Evolutionary conservation across 2,888 invertebrate genomes (phyloP).

Genomic region (Lasioglossum leucozonium): DNA sequence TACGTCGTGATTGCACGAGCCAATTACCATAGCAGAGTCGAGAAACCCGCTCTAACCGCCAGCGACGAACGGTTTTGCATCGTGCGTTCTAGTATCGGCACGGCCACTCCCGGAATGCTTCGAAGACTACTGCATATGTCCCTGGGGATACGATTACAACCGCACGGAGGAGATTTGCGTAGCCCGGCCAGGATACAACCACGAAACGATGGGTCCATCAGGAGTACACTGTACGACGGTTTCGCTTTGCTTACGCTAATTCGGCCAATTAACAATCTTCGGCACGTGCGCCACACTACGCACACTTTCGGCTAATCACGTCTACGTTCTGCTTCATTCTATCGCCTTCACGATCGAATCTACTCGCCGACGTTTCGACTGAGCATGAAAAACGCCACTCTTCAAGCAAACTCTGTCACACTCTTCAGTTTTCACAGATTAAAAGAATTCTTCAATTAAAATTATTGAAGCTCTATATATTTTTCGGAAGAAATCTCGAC

Average conservation of each 20-base stretch:
- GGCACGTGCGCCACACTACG: conserved; percentile 9
- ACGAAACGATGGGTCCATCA: conserved; percentile 84
- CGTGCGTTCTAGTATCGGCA: conserved; percentile 81
- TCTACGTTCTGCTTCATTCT: not conserved
- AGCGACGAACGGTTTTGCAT: conserved; percentile 63
- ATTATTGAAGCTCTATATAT: not conserved
- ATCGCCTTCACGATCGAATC: not conserved
- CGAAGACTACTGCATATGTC: conserved; percentile 85
- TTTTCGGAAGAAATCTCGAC: not conserved
- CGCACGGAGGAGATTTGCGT: conserved; percentile 81
- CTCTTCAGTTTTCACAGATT: too few relatives aligned
- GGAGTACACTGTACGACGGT: conserved; percentile 82
- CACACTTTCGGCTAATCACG: not conserved
- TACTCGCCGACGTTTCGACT: not conserved
- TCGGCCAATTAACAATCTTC: conserved; percentile 39
- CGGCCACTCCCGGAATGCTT: conserved; percentile 84
- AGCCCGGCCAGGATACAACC: conserved; percentile 79
- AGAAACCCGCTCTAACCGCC: conserved; percentile 57
- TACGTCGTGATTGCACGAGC: conserved; percentile 9
- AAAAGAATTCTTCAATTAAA: too few relatives aligned
- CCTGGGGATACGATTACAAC: conserved; percentile 83
- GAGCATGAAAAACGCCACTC: too few relatives aligned
- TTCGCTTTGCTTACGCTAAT: conserved; percentile 62
- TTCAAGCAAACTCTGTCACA: too few relatives aligned
- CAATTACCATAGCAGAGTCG: conserved; percentile 15